Percentiles rank a stretch among this genome's conserved stretches.
Conservation (phyloP, 1,140 invertebrate species). For the Microplitis demolitor region DNA sequence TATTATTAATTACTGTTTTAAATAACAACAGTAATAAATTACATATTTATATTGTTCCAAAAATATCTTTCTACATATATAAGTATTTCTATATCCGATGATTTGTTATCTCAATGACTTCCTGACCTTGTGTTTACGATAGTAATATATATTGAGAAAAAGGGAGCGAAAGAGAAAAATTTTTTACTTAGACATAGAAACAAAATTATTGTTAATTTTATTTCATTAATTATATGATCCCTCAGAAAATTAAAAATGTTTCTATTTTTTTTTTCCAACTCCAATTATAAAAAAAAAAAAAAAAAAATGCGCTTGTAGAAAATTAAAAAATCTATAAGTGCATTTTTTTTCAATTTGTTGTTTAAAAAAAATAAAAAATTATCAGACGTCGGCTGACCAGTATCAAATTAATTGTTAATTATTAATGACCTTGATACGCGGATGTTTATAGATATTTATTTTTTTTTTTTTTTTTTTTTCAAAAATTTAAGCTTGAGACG, state of each 20-base stretch:
- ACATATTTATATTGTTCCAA: conserved; percentile 23
- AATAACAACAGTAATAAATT: neutral
- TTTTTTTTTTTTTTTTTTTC: neutral
- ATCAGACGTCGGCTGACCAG: too few species aligned
- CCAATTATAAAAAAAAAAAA: too few species aligned
- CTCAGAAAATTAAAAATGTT: too few species aligned
- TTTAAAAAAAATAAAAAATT: too few species aligned
- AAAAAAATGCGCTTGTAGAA: too few species aligned
- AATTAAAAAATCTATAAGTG: too few species aligned
- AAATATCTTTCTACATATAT: conserved; percentile 19
- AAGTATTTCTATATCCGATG: conserved; percentile 5
- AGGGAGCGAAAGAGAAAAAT: neutral
- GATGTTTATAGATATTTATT: neutral
- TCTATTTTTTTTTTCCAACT: too few species aligned
- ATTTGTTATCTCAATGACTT: conserved; percentile 43
- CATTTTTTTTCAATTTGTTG: too few species aligned
- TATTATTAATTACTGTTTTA: neutral
- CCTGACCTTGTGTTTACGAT: conserved; percentile 40
- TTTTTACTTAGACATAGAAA: neutral
- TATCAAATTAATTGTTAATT: neutral
- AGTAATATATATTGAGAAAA: conserved; percentile 17
- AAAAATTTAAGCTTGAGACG: neutral
- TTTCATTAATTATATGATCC: too few species aligned
- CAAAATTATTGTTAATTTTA: neutral
- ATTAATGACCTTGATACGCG: neutral